Base-by-base conservation (phyloP, 2,888 invertebrate species). In the Prosopocoilus inquinatus region DNA sequence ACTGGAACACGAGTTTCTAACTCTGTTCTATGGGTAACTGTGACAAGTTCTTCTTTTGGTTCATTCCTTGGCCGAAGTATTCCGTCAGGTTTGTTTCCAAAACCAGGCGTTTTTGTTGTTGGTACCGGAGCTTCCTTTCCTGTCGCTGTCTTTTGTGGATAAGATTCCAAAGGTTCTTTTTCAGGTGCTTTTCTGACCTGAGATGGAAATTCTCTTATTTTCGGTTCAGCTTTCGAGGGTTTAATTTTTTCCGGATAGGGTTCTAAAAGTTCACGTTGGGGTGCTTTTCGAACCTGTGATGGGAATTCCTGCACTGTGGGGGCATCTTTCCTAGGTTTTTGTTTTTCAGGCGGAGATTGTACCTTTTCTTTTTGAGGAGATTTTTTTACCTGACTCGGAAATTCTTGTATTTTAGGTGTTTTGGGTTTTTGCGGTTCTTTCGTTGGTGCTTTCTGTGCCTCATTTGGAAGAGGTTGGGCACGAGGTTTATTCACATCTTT, bases 1-100 rank as follows among this genome's bases (percentile, higher is more conserved):
- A 75, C 69, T 9, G 75, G 75, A 32, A 69, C 59, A n/a, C 56
- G 57, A 34, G 48, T 48, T 46, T 49, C 50, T 12, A 36, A 12
- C 35, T 44, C 35, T 13, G 49, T 46, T 36, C 50, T 39, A 32
- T 53, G 47, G 3, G 47, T 58, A 8, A 52, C 43, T 11, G 50
- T 35, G 11, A 55, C 15, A 12, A 55, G 47, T 43, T 54, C 50
- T 7, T 50, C 43, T 43, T 58, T 38, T 20, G 50, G 51, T 20
- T 32, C 15, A 39, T 28, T 4, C 5, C 20, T 28, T 28, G 20
- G 4, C 20, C 20, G 41, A 36, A n/a, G 41, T 35, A 3, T 16
- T 38, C 11, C 12, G 33, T 3, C 7, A 33, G 9, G 36, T 20
- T 15, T 57, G 36, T 9, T 48, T 41, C n/a, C 48, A 48, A 36